A percentile compares a stretch with the other conserved stretches of the same genome.
Conservation (phyloP, 2,113 vertebrate species). For the Microcebus murinus region DNA sequence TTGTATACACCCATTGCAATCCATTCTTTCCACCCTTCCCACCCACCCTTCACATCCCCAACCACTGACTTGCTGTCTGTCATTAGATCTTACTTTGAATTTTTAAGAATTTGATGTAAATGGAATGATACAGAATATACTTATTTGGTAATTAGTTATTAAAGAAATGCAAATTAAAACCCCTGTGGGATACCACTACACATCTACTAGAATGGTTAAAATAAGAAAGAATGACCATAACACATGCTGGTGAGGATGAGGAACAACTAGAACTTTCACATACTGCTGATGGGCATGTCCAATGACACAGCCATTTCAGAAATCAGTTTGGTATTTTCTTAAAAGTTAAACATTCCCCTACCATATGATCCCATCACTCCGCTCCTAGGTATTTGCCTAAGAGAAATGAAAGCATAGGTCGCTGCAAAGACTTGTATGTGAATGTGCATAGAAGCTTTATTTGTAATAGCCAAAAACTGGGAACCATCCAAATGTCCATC, state of each 20-base stretch:
- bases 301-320: background rate
- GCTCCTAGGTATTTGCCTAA: background rate
- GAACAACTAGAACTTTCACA: background rate
- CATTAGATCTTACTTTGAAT: background rate
- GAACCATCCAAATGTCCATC: background rate
- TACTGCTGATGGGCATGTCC: background rate
- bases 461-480: background rate
- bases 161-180: background rate
- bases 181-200: background rate
- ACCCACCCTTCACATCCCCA: too few relatives aligned
- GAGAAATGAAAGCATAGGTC: background rate
- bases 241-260: background rate
- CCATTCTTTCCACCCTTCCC: too few relatives aligned
- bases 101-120: background rate
- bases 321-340: background rate
- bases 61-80: background rate
- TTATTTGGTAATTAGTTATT: background rate
- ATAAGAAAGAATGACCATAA: background rate
- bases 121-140: background rate
- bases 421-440: background rate
- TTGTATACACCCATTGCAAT: background rate
- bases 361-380: background rate
- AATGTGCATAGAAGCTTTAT: background rate
- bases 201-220: background rate
- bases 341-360: background rate